Base-by-base conservation (phyloP, 1,140 invertebrate genomes). In the Dinoponera quadriceps region DNA sequence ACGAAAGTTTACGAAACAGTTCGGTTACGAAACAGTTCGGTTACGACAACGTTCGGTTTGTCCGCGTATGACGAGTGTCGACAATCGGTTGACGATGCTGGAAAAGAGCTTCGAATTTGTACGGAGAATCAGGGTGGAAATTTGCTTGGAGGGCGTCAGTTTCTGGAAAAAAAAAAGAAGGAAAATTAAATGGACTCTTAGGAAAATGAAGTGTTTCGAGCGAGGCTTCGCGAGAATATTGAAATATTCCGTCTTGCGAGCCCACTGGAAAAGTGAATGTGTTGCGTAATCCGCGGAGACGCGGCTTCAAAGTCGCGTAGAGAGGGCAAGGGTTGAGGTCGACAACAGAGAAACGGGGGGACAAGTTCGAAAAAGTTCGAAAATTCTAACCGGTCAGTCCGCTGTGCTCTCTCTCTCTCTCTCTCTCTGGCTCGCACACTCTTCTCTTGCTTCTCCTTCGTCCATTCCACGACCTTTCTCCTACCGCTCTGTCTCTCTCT, bases 351-450 rank as follows among this genome's bases (percentile, higher is more conserved):
- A 63, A 22, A 25, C n/a, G 38, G 18, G 25, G 54, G 25, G 14
- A 25, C 38, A 33, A 78, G 49, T 55, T 68, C 5, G 68, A 60
- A 77, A 72, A 55, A 44, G 49, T 77, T 48, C n/a, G 74, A 85
- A 87, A 87, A 82, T 81, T 84, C 69, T 22, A 54, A 87, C 77
- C 59, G 66, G 22, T 82, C 71, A 68, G 63, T 74, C 74, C 29
- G 3, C 48, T 27, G 33, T 27, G 4, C 9, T 44, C 38, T 44
- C 38, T 3, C 74, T 69, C 55, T 78, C n/a, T 2, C 16, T 66
- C 11, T 75, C 59, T 2, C 16, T 66, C 16, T 75, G 48, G 18
- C 38, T 87, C 72, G 59, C 71, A 63, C 57, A 33, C 16, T 7
- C 0, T 33, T 81, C 54, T 54, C 51, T 44, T 44, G 25, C 51